Percentiles rank a stretch among this genome's conserved stretches.
These are phyloP conservation scores for Callaeas wilsoni DNA, from an alignment of 2,113 vertebrate genomes.

Conservation along the genomic window DNA sequence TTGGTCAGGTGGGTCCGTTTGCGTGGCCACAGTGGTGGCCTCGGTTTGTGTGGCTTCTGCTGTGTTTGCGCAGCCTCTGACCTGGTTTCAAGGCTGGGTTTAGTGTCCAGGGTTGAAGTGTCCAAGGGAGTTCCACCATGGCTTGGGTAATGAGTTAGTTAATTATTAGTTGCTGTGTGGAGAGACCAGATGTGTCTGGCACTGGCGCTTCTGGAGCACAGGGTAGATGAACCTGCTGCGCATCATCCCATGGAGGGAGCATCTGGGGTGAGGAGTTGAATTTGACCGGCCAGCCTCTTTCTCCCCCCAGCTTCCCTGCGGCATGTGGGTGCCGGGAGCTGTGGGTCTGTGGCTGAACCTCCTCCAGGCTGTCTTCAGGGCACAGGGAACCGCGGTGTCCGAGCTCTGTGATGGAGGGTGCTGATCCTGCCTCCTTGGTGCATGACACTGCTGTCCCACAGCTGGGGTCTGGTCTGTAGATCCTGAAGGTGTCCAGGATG, in stretches of 20 bases:
- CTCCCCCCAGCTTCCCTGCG: neutral
- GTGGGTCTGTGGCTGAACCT: neutral
- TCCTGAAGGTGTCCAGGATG: neutral
- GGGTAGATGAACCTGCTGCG: neutral
- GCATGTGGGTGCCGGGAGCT: neutral
- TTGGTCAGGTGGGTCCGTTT: neutral
- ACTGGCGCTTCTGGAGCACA: neutral
- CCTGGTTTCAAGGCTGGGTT: neutral
- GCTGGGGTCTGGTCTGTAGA: neutral
- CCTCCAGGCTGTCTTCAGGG: neutral
- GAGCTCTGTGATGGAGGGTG: neutral
- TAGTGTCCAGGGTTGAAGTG: neutral
- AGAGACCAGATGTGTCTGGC: neutral
- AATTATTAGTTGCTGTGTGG: neutral
- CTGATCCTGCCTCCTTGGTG: neutral
- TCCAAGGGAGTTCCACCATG: neutral
- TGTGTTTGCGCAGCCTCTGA: neutral
- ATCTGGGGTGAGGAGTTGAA: neutral
- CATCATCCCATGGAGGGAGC: rapidly evolving
- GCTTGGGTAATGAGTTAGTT: neutral
- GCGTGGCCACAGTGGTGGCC: neutral
- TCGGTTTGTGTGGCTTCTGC: neutral
- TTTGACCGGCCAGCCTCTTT: rapidly evolving
- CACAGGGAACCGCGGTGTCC: rapidly evolving
- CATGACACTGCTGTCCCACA: neutral